These are phyloP conservation scores for Mus spicilegus DNA, from an alignment of 2,113 vertebrate genomes.

Conservation along the genomic window DNA sequence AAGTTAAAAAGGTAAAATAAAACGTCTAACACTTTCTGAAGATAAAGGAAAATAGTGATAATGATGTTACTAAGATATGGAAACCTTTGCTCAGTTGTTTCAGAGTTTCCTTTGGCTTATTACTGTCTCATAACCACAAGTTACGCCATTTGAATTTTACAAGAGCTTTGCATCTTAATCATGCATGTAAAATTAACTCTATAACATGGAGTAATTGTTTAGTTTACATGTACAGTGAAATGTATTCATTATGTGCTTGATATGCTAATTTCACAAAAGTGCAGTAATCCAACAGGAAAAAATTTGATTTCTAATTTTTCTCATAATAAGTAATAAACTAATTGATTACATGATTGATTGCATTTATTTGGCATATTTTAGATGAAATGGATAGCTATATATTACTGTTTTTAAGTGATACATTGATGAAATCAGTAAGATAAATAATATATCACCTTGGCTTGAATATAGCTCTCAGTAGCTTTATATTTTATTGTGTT, in stretches of 20 bases:
- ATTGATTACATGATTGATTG: neutral
- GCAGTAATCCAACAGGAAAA: neutral
- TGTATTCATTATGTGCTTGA: neutral
- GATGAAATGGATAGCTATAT: neutral
- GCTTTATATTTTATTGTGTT: neutral
- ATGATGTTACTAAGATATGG: neutral
- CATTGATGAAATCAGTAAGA: neutral
- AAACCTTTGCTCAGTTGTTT: neutral
- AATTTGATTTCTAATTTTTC: neutral
- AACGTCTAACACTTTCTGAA: neutral
- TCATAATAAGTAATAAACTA: neutral
- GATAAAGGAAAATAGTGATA: neutral
- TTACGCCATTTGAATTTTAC: neutral
- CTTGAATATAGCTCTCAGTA: neutral
- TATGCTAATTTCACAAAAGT: neutral
- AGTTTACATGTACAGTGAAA: neutral
- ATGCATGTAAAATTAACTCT: neutral
- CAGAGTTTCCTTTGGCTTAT: neutral
- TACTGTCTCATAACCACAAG: neutral
- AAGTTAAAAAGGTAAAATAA: neutral
- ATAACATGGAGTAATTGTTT: slow-evolving; percentile 5
- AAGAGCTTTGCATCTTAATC: neutral
- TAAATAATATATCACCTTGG: neutral
- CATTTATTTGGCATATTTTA: neutral
- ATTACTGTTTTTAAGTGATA: neutral